Base-by-base conservation (phyloP, 2,113 vertebrate genomes). In the Phrynocephalus versicolor region DNA sequence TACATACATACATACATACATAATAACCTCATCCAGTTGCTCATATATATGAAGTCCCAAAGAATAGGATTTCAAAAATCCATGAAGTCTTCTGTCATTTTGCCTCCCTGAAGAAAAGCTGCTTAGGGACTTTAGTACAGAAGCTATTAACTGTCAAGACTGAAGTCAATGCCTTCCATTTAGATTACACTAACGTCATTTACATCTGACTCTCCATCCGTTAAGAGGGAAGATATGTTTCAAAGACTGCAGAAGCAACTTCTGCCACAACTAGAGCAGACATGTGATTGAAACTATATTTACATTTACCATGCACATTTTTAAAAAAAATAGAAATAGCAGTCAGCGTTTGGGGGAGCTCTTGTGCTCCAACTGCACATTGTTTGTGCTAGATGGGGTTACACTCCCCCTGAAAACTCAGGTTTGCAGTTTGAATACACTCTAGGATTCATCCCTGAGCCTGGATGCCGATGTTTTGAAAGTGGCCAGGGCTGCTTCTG, bases 111-210 rank as follows among this genome's bases (percentile, higher is more conserved):
- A 45, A 73, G 82, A 87, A 74, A 25, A 85, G 6, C 78, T 81
- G 21, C 71, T 87, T 87, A 55, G 73, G 81, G 27, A 23, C 71
- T 64, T 86, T 62, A 15, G 65, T 67, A 45, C 0, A 1, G 25
- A 45, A 85, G 39, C 23, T 88, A 19, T n/a, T 74, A 92, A 84
- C 3, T 74, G 64, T 67, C 64, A 67, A 51, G 64, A 67, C 10
- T 85, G 79, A 83, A 73, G 23, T 23, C 51, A 60, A 81, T 12
- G 15, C 21, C 23, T 79, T 85, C 78, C n/a, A 74, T 72, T 51
- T 82, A 83, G 57, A 37, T 62, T 76, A 30, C 67, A 83, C 23
- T 33, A 81, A 51, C 69, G 30, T 37, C 55, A 64, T 81, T 27
- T 45, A 81, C 41, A 81, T 3, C 45, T 39, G 27, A 64, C n/a